These are phyloP conservation scores for Drosophila macrothrix DNA, from an alignment of 2,888 invertebrate species.

Conservation along the genomic window DNA sequence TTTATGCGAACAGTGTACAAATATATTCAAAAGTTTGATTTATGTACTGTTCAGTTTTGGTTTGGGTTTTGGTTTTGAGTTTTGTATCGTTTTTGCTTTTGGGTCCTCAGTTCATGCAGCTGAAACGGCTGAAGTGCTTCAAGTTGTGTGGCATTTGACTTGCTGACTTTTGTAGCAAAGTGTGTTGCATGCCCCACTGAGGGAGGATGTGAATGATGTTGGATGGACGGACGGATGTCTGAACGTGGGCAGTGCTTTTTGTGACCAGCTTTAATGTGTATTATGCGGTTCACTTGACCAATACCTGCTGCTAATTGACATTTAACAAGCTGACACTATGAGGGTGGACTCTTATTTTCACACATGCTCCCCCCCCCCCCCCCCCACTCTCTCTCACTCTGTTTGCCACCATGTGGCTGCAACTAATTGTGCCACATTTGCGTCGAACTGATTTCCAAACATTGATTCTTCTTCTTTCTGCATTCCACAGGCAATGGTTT, in stretches of 20 bases:
- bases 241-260: conserved; percentile 1
- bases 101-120: neutral
- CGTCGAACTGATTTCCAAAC: neutral
- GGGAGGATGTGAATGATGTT: neutral
- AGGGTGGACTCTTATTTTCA: neutral
- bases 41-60: conserved; percentile 33
- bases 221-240: neutral
- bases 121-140: conserved; percentile 1
- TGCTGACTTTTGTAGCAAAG: conserved; percentile 19
- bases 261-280: conserved; percentile 25
- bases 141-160: conserved; percentile 18
- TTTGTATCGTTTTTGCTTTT: conserved; percentile 5
- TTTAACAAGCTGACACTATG: conserved; percentile 21
- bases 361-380: no score
- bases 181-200: conserved; percentile 26
- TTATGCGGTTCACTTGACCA: conserved; percentile 43
- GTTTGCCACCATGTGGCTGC: neutral
- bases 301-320: conserved; percentile 47
- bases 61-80: neutral
- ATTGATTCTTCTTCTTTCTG: neutral
- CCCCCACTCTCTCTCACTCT: neutral
- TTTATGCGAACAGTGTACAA: neutral
- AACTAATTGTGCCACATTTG: conserved; percentile 28
- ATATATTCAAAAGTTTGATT: conserved; percentile 54
- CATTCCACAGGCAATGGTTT: conserved; percentile 92